These are phyloP conservation scores for Lucinisca nassula DNA, from an alignment of 2,888 invertebrate species.

Conservation along the genomic window DNA sequence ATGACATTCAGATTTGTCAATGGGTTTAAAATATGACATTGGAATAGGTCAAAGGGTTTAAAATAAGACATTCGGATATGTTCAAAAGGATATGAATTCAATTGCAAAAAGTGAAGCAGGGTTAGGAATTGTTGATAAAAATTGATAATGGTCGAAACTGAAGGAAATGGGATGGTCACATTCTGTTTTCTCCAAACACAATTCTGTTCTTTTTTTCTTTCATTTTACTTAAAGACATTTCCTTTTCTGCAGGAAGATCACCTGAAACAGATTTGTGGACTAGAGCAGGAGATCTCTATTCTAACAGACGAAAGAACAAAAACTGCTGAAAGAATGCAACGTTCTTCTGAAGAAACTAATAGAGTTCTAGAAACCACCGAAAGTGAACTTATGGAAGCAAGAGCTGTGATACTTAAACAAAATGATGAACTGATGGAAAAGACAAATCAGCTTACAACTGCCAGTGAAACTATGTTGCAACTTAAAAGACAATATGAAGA, in stretches of 20 bases:
- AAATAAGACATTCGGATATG: too few relatives aligned
- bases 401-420: neutral
- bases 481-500: constrained; percentile 49
- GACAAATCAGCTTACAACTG: neutral
- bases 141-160: too few relatives aligned
- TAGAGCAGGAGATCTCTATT: neutral
- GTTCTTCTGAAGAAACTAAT: neutral
- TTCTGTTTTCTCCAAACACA: too few relatives aligned
- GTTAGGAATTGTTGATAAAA: too few relatives aligned
- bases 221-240: neutral
- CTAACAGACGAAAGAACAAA: neutral
- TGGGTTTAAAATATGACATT: too few relatives aligned
- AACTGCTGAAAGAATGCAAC: neutral
- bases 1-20: too few relatives aligned
- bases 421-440: constrained; percentile 23
- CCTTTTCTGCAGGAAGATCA: neutral
- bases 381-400: neutral
- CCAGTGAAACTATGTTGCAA: neutral
- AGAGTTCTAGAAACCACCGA: neutral
- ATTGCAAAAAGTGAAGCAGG: too few relatives aligned
- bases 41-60: too few relatives aligned
- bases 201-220: too few relatives aligned
- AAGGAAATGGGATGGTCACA: too few relatives aligned
- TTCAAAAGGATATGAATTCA: too few relatives aligned
- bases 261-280: neutral